These are phyloP conservation scores for Myodes glareolus DNA, from an alignment of 2,113 vertebrate species.

Conservation along the genomic window DNA sequence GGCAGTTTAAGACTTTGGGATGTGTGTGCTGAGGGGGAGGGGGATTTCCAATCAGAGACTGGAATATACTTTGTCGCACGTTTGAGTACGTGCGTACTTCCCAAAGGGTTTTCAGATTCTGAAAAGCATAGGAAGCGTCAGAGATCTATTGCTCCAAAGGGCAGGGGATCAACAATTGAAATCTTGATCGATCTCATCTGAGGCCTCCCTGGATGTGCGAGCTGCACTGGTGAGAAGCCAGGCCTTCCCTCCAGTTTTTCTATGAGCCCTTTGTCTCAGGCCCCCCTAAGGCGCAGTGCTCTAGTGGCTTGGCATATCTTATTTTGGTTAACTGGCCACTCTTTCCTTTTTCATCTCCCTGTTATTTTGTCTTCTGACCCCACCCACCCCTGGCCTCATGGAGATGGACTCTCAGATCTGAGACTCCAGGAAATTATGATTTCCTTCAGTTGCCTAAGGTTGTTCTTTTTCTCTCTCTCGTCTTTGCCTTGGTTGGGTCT, in stretches of 20 bases:
- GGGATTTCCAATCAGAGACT: neutral
- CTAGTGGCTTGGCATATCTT: neutral
- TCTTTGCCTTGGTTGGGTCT: slow-evolving; percentile 30
- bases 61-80: neutral
- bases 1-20: neutral
- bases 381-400: neutral
- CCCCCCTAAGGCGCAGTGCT: neutral
- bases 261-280: neutral
- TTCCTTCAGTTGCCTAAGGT: neutral
- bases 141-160: neutral
- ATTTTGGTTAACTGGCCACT: neutral
- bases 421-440: slow-evolving; percentile 27
- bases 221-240: neutral
- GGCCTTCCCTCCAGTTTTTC: neutral
- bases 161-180: neutral
- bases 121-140: neutral
- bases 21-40: no score
- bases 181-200: neutral
- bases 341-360: neutral
- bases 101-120: neutral
- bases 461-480: neutral
- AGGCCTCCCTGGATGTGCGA: neutral
- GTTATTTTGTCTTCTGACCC: neutral
- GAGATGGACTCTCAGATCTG: neutral
- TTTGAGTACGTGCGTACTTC: neutral